Base-by-base conservation (phyloP, 2,797 vertebrate species). In the Limnodromus scolopaceus region DNA sequence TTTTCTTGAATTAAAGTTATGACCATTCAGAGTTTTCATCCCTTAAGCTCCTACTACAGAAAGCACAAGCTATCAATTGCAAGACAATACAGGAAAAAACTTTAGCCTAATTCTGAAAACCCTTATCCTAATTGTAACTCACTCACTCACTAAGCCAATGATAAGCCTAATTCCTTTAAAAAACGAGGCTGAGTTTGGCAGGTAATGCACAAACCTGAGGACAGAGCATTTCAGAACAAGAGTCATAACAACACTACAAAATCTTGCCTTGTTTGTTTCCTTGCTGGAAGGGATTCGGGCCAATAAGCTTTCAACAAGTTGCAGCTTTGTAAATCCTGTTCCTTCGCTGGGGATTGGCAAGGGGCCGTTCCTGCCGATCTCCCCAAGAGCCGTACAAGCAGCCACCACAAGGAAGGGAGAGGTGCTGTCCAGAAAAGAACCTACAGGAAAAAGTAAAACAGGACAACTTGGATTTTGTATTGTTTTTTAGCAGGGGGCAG, bases 261-360 rank as follows among this genome's bases (percentile, higher is more conserved):
- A 80, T 78, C 93, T 98, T 98, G 98, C 99, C 99, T 99, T 99
- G 83, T 98, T 98, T 90, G 98, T 99, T 98, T 99, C 99, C 96
- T 99, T 99, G 98, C 99, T 99, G 49, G 99, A 99, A 41, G 99
- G 98, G 92, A 99, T 99, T 94, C 99, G 98, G 43, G 98, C 98
- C 60, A 99, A 96, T 90, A 99, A 98, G 93, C 98, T 99, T 97
- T 99, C 99, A 91, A 99, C 99, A 48, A 98, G 97, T n/a, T 98
- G 98, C 46, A 99, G 97, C 96, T 99, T 99, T 90, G 98, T 99
- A 96, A 99, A 99, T 61, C 99, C 99, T 32, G 98, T 94, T 17
- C 99, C 99, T 65, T 99, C 99, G 0, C 97, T 97, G 54, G 98
- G 98, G 70, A 99, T 99, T 23, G 99, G 98, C 89, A 99, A 98